A percentile compares a stretch with the other conserved stretches of the same genome.
phyloP scores from a whole-genome alignment of 1,140 invertebrate species.

The Oryzaephilus surinamensis region DNA sequence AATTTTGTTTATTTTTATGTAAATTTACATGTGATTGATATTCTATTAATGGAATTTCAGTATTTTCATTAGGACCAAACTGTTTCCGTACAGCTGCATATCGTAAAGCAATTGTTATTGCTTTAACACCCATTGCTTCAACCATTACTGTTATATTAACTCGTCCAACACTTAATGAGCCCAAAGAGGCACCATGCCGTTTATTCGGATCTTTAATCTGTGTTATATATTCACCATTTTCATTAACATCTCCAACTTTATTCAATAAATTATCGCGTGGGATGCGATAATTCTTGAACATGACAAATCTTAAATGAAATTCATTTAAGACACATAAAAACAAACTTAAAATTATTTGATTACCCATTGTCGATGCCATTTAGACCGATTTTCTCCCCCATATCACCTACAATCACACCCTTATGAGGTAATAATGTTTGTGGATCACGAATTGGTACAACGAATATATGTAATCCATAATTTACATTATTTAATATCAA shows the following conservation, averaged over 20 bases:
- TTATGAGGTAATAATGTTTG: slow-evolving; percentile 61
- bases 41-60: slow-evolving; percentile 76
- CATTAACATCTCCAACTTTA: slow-evolving; percentile 76
- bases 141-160: slow-evolving; percentile 67
- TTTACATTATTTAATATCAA: slow-evolving; percentile 64
- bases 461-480: slow-evolving; percentile 79
- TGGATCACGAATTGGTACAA: slow-evolving; percentile 71
- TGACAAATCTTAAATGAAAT: slow-evolving; percentile 67
- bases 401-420: slow-evolving; percentile 64
- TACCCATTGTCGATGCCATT: slow-evolving; percentile 86
- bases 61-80: slow-evolving; percentile 54
- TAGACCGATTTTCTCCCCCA: slow-evolving; percentile 79
- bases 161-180: slow-evolving; percentile 74
- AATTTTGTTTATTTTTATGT: background rate
- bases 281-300: slow-evolving; percentile 79
- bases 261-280: slow-evolving; percentile 81
- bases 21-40: slow-evolving; percentile 73
- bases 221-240: slow-evolving; percentile 73
- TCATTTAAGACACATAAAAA: too few species aligned
- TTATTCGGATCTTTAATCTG: slow-evolving; percentile 66
- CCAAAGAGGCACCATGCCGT: slow-evolving; percentile 70
- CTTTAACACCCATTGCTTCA: slow-evolving; percentile 59
- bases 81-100: slow-evolving; percentile 85
- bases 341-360: slow-evolving; percentile 3
- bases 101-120: slow-evolving; percentile 74